Base-by-base conservation (phyloP, 2,797 vertebrate species). In the Limnodromus scolopaceus region DNA sequence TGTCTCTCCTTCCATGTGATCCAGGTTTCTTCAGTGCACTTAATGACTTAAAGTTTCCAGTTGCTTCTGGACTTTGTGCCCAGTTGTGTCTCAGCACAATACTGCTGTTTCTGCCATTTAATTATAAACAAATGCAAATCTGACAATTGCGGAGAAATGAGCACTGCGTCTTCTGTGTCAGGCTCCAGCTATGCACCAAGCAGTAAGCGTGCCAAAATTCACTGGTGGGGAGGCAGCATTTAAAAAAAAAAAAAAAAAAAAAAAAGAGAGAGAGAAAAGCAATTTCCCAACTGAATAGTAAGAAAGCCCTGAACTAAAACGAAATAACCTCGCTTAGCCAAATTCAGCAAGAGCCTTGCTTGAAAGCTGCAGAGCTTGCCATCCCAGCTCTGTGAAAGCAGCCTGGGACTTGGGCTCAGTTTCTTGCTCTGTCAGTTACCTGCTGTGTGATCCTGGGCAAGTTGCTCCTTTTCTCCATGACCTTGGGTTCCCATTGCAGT, bases 11-110 rank as follows among this genome's bases (percentile, higher is more conserved):
- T 91, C 49, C 65, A 68, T 34, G 36, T n/a, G 88, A 93, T 77
- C 53, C 78, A 80, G 77, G 57, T 75, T 89, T 88, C 86, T 83
- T 92, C 74, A 83, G 60, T 11, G 30, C 45, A 49, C 30, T 92
- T 74, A 91, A 87, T 91, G 84, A 94, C 83, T 88, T 86, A 48
- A 92, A 97, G 95, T 95, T 97, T 96, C 94, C 94, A 89, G 88
- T 65, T 71, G 86, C 91, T 95, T 82, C 93, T 93, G 90, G 84
- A 92, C 81, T 85, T 65, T 38, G 48, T 95, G 95, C 90, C 88
- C 78, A 69, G 90, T 57, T 93, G 70, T 49, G 85, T 85, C 84
- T 89, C 69, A 83, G 84, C 90, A 97, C 92, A 97, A 94, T 91
- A 74, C 94, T 89, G 60, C 86, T 83, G 84, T 54, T 94, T 74